Evolutionary conservation across 1,140 invertebrate species (phyloP).

Genomic region (Lethocerus indicus): DNA sequence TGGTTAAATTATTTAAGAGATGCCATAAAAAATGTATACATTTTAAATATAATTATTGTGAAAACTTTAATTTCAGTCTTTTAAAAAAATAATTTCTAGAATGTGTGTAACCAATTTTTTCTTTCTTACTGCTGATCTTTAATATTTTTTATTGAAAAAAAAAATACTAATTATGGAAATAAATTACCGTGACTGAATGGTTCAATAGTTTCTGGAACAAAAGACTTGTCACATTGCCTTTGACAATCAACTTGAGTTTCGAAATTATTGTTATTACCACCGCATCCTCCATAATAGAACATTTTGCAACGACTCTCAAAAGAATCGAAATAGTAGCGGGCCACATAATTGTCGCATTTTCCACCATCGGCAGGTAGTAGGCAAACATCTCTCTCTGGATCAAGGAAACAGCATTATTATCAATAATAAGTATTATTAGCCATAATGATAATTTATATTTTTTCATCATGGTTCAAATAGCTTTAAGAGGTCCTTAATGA

Average conservation of each 20-base stretch:
- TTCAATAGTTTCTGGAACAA: conserved; percentile 18
- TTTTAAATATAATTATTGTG: too few relatives aligned
- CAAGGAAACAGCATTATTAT: neutral
- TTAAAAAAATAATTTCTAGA: too few relatives aligned
- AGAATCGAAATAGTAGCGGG: conserved; percentile 72
- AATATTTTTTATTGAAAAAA: too few relatives aligned
- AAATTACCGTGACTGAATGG: conserved; percentile 25
- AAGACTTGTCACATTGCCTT: conserved; percentile 33
- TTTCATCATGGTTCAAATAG: too few relatives aligned
- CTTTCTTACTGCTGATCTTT: too few relatives aligned
- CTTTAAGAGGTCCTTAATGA: too few relatives aligned
- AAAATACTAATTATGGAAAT: too few relatives aligned
- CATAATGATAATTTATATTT: too few relatives aligned
- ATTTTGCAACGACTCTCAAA: conserved; percentile 45
- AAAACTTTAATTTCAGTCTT: too few relatives aligned
- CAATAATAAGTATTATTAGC: neutral
- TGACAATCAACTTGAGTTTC: conserved; percentile 43
- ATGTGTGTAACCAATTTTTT: too few relatives aligned
- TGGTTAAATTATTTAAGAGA: too few relatives aligned
- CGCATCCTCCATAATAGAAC: conserved; percentile 70
- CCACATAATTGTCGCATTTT: conserved; percentile 58
- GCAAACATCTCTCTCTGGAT: conserved; percentile 51
- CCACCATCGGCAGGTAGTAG: conserved; percentile 55
- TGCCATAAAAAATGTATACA: too few relatives aligned
- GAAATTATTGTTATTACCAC: conserved; percentile 69